phyloP scores from a whole-genome alignment of 1,140 invertebrate species.

The Calephelis nemesis region DNA sequence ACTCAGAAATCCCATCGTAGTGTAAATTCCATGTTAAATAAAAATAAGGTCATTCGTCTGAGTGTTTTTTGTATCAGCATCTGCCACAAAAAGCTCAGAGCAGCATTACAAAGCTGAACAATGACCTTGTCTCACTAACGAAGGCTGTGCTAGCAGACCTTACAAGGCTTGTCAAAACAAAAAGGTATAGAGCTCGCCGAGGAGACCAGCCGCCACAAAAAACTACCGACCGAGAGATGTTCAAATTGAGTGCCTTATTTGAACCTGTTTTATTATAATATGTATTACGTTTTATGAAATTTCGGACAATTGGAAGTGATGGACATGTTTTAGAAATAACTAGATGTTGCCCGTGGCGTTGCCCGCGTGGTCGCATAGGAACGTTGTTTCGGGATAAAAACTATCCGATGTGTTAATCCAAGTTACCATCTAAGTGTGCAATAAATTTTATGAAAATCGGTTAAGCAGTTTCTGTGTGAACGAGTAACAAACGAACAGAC shows the following conservation, averaged over 20 bases:
- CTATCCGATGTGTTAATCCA: no score
- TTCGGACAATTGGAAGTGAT: no score
- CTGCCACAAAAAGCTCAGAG: constrained; percentile 35
- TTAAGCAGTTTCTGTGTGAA: no score
- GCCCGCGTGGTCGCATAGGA: no score
- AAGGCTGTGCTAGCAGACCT: constrained; percentile 56
- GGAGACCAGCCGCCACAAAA: constrained; percentile 70
- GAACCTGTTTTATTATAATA: background rate
- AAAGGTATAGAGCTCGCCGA: constrained; percentile 50
- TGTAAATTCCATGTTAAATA: constrained; percentile 10
- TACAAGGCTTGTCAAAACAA: constrained; percentile 59
- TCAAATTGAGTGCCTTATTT: constrained; percentile 44
- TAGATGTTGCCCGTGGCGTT: no score
- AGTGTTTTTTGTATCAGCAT: constrained; percentile 19
- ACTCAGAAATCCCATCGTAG: constrained; percentile 9
- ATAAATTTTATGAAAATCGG: no score
- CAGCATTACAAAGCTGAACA: constrained; percentile 42
- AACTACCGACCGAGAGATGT: constrained; percentile 42
- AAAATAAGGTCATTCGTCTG: constrained; percentile 19
- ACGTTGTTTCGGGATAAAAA: no score
- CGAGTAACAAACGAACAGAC: no score
- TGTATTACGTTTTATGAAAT: background rate
- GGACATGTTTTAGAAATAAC: no score
- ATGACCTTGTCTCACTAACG: constrained; percentile 68
- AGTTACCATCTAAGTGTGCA: no score